phyloP scores from a whole-genome alignment of 2,888 invertebrate genomes.

The Oscheius sp. region DNA sequence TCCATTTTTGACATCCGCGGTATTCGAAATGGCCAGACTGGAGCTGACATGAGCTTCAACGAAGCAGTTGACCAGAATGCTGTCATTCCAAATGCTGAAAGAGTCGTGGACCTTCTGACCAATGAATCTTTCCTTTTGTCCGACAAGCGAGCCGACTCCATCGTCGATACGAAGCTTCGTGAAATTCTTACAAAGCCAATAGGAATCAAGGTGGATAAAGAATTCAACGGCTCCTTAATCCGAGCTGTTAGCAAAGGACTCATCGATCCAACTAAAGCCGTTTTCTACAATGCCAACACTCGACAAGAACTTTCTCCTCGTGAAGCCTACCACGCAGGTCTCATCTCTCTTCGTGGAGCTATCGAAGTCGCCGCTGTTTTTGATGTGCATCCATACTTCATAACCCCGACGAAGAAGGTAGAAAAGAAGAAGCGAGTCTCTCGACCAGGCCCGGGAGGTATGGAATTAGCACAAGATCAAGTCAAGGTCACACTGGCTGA shows the following conservation, averaged over 20 bases:
- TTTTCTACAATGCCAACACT: conserved; percentile 60
- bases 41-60: conserved; percentile 85
- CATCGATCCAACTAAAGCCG: conserved; percentile 86
- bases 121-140: conserved; percentile 58
- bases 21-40: conserved; percentile 82
- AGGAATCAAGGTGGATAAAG: conserved; percentile 79
- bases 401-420: conserved; percentile 77
- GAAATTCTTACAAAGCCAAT: conserved; percentile 86
- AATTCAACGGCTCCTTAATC: conserved; percentile 80
- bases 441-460: conserved; percentile 75
- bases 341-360: conserved; percentile 87
- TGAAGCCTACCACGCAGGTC: conserved; percentile 84
- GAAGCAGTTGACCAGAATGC: conserved; percentile 82
- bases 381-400: conserved; percentile 76
- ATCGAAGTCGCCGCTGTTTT: conserved; percentile 84
- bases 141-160: conserved; percentile 70
- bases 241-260: conserved; percentile 87
- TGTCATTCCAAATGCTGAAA: conserved; percentile 77
- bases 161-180: conserved; percentile 70
- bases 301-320: conserved; percentile 81
- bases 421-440: conserved; percentile 86
- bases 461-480: conserved; percentile 68
- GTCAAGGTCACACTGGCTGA: conserved; percentile 81
- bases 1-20: conserved; percentile 92
- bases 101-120: conserved; percentile 62